Base-by-base conservation (phyloP, 2,888 invertebrate genomes). In the Hoplodrina ambigua region DNA sequence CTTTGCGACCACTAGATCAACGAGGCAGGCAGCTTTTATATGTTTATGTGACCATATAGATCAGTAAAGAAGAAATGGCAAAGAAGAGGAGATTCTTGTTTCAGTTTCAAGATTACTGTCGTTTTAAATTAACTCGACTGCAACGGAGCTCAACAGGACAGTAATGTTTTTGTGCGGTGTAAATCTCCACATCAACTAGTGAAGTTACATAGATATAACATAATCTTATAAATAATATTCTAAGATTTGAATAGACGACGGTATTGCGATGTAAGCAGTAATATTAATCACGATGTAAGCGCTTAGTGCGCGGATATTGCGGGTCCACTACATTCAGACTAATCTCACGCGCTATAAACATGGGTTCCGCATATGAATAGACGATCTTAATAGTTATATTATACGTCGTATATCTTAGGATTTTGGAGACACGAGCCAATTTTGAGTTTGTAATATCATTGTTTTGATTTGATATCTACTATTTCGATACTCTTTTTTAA, bases 281-380 rank as follows among this genome's bases (percentile, higher is more conserved):
- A 84, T 85, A 87, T 86, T 85, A 86, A 85, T 86, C 81, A 84
- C 76, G 76, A 75, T 80, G 82, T 89, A 87, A 90, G 87, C 87
- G 88, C 90, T 89, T 88, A 87, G 83, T 86, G 84, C 67, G 82
- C 86, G 84, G 85, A 85, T 87, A 86, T 89, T 88, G 78, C 75
- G 89, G 89, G 90, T 89, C 88, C 89, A 89, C 86, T 88, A 88
- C 86, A 88, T 86, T 86, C 83, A 86, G 86, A 86, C 86, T 90
- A 91, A 91, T 92, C 90, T 90, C 89, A 89, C 88, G 89, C 90
- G 85, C 85, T 89, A 88, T 92, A 89, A 90, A 88, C 91, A 90
- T 82, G 86, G 84, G 80, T 80, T 74, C 76, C 55, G 72, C 62
- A 67, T 75, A 74, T 80, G 79, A 75, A 80, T 75, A 68, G 44